Evolutionary conservation across 2,888 invertebrate genomes (phyloP), one percentile per base, ranked within the genome.

Genomic region (Andrena bicolor): DNA sequence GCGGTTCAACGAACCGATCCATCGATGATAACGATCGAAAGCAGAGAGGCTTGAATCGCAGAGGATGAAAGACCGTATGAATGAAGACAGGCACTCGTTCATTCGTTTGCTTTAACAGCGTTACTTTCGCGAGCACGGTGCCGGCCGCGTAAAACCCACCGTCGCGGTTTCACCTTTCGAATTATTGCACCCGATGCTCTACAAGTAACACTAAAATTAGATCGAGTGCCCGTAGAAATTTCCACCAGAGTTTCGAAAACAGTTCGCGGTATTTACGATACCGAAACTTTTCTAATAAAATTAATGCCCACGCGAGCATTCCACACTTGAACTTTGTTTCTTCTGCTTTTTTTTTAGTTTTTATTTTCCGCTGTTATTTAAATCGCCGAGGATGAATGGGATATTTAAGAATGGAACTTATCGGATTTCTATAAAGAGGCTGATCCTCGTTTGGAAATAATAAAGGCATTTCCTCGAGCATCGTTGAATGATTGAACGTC

Each of bases 401-500:
- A n/a, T 10, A 10, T 16, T 26, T 4, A 23, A 10, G 3, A 58
- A 41, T 58, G 56, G 41, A 26, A n/a, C 23, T 26, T 41, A 64
- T 75, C 28, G 48, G 26, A 68, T 58, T 65, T n/a, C 26, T n/a
- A 23, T 66, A 32, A 41, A 23, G 16, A 71, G 71, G 56, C 13
- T 28, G 28, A 53, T 51, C 49, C 65, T 16, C 26, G 58, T 48
- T 61, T 5, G 48, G 30, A 13, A 76, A 68, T 74, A 71, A 77
- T 61, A 70, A 66, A 53, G 64, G 10, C 35, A 71, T 66, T 78
- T 80, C 48, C 72, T 66, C 64, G 65, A 41, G 64, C 64, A 76
- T 77, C 73, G 65, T 35, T 73, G 76, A 66, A 70, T 51, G 76
- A 77, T 73, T 48, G 16, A 49, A 72, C 76, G 71, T 80, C 76